Evolutionary conservation across 2,113 vertebrate genomes (phyloP).

Genomic region (Cyanistes caeruleus): DNA sequence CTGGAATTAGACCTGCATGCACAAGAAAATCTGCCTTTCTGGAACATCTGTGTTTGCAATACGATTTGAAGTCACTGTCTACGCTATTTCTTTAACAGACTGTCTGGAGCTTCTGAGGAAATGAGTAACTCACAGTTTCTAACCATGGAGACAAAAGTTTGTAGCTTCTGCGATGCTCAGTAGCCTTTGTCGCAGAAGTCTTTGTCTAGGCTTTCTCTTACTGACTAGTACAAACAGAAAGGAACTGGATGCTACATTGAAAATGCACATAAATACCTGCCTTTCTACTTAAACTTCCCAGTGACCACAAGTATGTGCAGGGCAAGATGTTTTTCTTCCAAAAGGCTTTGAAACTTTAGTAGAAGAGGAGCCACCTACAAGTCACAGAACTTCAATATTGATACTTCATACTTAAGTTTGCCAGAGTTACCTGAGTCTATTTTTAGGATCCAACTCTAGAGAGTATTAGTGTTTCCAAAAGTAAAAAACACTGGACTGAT

Average conservation of each 20-base stretch:
- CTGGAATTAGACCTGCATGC: not conserved
- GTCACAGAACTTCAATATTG: not conserved
- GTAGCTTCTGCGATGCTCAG: not conserved
- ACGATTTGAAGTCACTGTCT: not conserved
- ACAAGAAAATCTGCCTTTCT: not conserved
- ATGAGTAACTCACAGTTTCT: not conserved
- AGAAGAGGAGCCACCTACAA: not conserved
- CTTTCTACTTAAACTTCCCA: not conserved
- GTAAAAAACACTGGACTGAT: not conserved
- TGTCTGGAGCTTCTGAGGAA: not conserved
- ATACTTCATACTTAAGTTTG: not conserved
- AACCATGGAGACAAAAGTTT: not conserved
- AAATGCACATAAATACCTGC: not conserved
- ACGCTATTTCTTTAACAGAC: not conserved
- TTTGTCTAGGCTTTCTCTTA: not conserved
- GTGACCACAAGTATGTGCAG: not conserved
- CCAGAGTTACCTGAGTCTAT: not conserved
- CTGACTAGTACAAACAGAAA: not conserved
- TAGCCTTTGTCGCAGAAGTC: not conserved
- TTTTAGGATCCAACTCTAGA: not conserved
- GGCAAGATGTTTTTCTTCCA: not conserved
- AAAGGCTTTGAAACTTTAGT: not conserved
- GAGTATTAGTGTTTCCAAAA: not conserved
- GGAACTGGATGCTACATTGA: not conserved
- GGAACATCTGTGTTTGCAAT: not conserved